phyloP scores from a whole-genome alignment of 2,888 invertebrate species.

The Rotaria macrura region DNA sequence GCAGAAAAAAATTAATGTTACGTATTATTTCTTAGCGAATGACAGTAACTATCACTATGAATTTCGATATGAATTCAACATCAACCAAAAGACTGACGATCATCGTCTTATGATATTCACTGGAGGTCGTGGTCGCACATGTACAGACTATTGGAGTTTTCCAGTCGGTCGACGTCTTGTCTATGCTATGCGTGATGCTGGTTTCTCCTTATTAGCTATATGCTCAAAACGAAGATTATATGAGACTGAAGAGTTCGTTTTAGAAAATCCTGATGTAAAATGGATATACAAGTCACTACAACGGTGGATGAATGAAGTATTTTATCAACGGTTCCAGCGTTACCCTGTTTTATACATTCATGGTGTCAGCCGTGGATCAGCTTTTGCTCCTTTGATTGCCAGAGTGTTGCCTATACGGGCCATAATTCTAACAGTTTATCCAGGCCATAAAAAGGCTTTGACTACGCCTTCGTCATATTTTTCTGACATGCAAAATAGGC shows the following conservation, averaged over 20 bases:
- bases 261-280: not conserved
- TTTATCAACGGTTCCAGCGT: not conserved
- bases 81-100: not conserved
- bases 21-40: too few species aligned
- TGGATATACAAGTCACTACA: not conserved
- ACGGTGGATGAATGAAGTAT: not conserved
- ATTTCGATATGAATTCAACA: not conserved
- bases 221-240: not conserved
- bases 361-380: not conserved
- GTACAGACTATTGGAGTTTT: not conserved
- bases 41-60: not conserved
- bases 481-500: not conserved
- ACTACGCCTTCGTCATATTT: not conserved
- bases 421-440: too few species aligned
- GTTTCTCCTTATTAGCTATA: not conserved
- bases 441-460: not conserved
- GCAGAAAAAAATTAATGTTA: too few species aligned
- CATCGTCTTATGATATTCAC: not conserved
- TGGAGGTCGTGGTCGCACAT: not conserved
- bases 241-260: not conserved
- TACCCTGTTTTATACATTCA: not conserved
- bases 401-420: too few species aligned
- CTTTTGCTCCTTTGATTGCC: too few species aligned
- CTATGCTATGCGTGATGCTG: not conserved
- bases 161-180: not conserved